Base-by-base conservation (phyloP, 2,888 invertebrate species). In the Conchocele bisecta region DNA sequence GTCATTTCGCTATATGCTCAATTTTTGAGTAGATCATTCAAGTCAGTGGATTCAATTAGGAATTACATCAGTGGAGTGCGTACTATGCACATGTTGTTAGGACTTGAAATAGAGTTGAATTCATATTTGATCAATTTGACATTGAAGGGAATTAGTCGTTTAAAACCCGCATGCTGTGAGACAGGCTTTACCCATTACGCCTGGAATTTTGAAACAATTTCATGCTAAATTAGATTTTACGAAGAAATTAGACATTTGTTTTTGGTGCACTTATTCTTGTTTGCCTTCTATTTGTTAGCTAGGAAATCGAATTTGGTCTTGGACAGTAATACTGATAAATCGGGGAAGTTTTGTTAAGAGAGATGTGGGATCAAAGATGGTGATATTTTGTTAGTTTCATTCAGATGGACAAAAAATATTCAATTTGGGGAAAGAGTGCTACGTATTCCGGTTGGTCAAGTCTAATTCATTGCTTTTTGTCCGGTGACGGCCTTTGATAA, bases 181-280 rank as follows among this genome's bases (percentile, higher is more conserved):
- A 41, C 46, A 58, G 35, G 58, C 46, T 17, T 28, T 42, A 11
- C 33, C 58, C 11, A 46, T 58, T 15, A 58, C 58, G 13, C 20
- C 26, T 4, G 58, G 46, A 33, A 46, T 58, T 5, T 17, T 58
- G 22, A n/a, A 29, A 1, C 17, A 46, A 22, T 26, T 44, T 20
- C 35, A 3, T 22, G 1, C 24, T 13, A 13, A 24, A 9, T 46
- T 58, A 33, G 35, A 58, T 31, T 3, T 41, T 4, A 20, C 15
- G 24, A 41, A 33, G 15, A 1, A 13, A 7, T 15, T n/a, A 17
- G 42, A 57, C 31, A 29, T 31, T 31, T 26, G 22, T 2, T 46
- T 33, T 33, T 58, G 58, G 58, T 58, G 58, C n/a, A n/a, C 26
- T 58, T 58, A 58, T 58, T 58, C 46, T n/a, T 58, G 11, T 58